phyloP scores from a whole-genome alignment of 2,113 vertebrate species.

The Polypterus senegalus region DNA sequence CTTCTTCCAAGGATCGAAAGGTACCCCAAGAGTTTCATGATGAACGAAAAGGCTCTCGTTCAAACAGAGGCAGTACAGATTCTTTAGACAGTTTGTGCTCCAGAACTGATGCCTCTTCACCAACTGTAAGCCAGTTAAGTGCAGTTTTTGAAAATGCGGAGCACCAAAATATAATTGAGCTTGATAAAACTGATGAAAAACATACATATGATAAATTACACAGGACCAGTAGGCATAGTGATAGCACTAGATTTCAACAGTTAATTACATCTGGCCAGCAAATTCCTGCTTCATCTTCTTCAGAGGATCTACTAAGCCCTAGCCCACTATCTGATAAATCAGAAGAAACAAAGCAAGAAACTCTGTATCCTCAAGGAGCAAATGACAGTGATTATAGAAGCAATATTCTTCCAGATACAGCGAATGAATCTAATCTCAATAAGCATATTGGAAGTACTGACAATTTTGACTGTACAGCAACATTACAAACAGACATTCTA shows the following conservation, averaged over 20 bases:
- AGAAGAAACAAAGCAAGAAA: constrained; percentile 13
- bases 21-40: constrained; percentile 67
- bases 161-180: constrained; percentile 31
- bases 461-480: too few relatives aligned
- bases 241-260: constrained; percentile 43
- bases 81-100: constrained; percentile 91
- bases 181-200: constrained; percentile 45
- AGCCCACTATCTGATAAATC: constrained; percentile 32
- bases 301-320: constrained; percentile 49
- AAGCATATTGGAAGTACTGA: too few relatives aligned
- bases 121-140: constrained; percentile 90
- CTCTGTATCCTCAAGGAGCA: too few relatives aligned
- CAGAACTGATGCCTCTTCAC: constrained; percentile 79
- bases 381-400: too few relatives aligned
- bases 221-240: constrained; percentile 43
- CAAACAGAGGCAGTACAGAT: constrained; percentile 83
- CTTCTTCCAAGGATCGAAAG: constrained; percentile 67
- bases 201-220: constrained; percentile 29
- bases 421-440: too few relatives aligned
- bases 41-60: constrained; percentile 71
- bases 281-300: constrained; percentile 43
- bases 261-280: constrained; percentile 39
- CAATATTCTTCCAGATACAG: too few relatives aligned
- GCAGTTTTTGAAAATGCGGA: constrained; percentile 86
- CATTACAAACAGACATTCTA: too few relatives aligned